Evolutionary conservation across 1,140 invertebrate species (phyloP), one percentile per base, ranked within the genome.

Genomic region (Chrysoperla carnea): DNA sequence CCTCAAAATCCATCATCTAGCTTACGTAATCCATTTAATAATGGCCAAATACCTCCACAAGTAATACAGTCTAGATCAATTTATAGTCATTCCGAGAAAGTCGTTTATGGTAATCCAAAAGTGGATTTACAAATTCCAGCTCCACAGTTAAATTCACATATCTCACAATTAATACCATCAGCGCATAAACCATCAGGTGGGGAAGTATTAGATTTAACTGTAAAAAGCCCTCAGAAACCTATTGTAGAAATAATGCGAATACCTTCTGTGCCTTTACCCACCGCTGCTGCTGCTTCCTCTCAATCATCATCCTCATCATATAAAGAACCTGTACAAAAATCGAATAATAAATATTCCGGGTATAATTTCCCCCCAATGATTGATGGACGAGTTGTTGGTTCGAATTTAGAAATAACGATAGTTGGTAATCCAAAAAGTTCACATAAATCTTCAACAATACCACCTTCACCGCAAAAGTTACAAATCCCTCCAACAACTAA

Each of bases 101-200:
- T 64, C 0, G 72, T 80, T 6, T 80, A 81, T 48, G 76, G 77
- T 0, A 76, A 80, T 58, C 77, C 77, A 0, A 79, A 79, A 50
- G 17, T 23, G 17, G 76, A 79, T 45, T 66, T 70, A 8, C 62
- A 73, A 45, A 59, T 66, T 48, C 59, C 66, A 2, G 66, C 69
- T 31, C 27, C 36, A 36, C 55, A 41, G 40, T 11, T 38, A 27
- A 52, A 8, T 47, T 64, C 57, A 28, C 64, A 65, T 50, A 54
- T 64, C 0, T 50, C 58, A 5, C 58, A 55, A 38, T 59, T 57
- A 14, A 41, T 50, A 0, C 50, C 61, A 9, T 59, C 62, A 0
- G 49, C 61, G 2, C 62, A 59, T 35, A 57, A 56, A 0, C 45
- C 52, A 36, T 48, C 55, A 0, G 61, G 59, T 0, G 61, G 62